phyloP scores from a whole-genome alignment of 2,113 vertebrate species.

The Acrocephalus arundinaceus region DNA sequence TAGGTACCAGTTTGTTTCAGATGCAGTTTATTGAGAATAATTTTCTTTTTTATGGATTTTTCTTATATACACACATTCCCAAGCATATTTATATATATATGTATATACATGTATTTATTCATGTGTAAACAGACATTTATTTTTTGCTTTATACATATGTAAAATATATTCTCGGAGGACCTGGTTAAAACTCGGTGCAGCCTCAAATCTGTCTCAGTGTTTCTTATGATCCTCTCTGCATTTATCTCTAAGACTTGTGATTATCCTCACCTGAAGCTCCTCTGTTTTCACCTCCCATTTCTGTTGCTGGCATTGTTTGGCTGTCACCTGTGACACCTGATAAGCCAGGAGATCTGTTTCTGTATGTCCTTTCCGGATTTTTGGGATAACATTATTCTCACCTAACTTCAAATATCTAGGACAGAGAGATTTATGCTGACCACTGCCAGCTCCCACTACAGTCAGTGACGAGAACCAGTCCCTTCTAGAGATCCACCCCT shows the following conservation, averaged over 20 bases:
- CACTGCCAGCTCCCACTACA: background rate
- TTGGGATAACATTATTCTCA: background rate
- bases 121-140: background rate
- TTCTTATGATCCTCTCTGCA: background rate
- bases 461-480: background rate
- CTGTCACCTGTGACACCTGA: background rate
- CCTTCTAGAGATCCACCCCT: background rate
- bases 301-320: background rate
- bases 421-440: background rate
- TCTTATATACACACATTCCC: background rate
- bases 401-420: background rate
- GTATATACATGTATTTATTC: background rate
- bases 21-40: background rate
- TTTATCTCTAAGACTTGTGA: background rate
- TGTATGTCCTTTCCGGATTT: background rate
- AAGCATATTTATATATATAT: background rate
- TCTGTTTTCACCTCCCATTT: background rate
- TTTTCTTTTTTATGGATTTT: background rate
- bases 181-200: background rate
- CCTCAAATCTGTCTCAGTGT: background rate
- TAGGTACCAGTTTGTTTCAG: background rate
- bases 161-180: background rate
- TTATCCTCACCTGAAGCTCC: background rate
- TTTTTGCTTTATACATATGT: background rate
- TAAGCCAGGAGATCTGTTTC: background rate